Conservation (phyloP, 2,797 vertebrate genomes). For the Brotula barbata region DNA sequence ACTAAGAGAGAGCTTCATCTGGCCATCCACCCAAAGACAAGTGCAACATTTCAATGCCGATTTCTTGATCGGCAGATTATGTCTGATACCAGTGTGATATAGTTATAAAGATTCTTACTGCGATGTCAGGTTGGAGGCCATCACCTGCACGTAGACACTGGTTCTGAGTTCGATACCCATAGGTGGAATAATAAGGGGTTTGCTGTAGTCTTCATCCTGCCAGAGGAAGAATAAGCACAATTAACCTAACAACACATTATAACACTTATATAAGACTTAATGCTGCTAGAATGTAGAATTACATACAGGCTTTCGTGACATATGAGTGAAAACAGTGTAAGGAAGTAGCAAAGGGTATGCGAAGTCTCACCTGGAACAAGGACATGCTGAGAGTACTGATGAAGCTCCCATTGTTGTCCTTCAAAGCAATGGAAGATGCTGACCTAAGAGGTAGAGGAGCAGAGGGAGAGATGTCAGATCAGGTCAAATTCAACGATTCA, state of each 20-base stretch:
- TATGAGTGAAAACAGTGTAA: neutral
- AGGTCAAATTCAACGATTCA: no score
- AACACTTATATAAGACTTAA: slow-evolving; percentile 7
- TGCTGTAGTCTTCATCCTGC: slow-evolving; percentile 72
- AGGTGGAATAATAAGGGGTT: slow-evolving; percentile 64
- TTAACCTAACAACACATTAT: slow-evolving; percentile 1
- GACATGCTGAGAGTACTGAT: slow-evolving; percentile 77
- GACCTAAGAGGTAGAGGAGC: slow-evolving; percentile 55
- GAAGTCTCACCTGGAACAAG: slow-evolving; percentile 67
- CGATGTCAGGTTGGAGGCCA: slow-evolving; percentile 74
- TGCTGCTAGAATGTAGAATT: neutral
- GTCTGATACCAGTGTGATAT: slow-evolving; percentile 2
- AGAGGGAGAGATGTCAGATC: neutral
- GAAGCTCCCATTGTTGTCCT: slow-evolving; percentile 80
- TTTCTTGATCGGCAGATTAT: neutral
- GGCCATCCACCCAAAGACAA: neutral
- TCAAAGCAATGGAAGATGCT: slow-evolving; percentile 74
- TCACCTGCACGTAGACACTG: slow-evolving; percentile 71
- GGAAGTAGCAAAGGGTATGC: neutral
- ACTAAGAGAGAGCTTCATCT: slow-evolving; percentile 3
- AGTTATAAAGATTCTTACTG: slow-evolving; percentile 67
- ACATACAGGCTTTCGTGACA: neutral
- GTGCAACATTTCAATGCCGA: neutral
- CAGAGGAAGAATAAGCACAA: slow-evolving; percentile 12
- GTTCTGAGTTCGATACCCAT: slow-evolving; percentile 73